A percentile compares a stretch with the other conserved stretches of the same genome.
Conservation (phyloP, 2,113 vertebrate genomes). For the Sminthopsis crassicaudata region DNA sequence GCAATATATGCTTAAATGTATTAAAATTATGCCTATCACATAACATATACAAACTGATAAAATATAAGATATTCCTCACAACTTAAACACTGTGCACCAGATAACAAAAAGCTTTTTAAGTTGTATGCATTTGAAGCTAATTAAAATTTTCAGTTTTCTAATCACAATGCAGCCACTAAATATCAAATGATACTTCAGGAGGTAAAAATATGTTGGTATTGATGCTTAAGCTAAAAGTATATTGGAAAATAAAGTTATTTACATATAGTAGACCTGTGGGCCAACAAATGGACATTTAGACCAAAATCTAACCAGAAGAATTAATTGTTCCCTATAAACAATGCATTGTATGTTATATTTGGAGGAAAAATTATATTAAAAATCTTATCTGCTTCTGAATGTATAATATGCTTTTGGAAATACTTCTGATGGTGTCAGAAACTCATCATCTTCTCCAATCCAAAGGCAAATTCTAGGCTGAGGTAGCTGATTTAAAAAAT, state of each 20-base stretch:
- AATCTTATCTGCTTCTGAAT: too few species aligned
- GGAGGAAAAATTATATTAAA: too few species aligned
- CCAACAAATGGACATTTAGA: background rate
- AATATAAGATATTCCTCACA: too few species aligned
- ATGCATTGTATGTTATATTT: background rate
- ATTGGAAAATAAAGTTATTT: background rate
- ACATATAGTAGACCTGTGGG: background rate
- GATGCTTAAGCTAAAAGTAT: background rate
- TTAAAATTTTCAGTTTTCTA: background rate
- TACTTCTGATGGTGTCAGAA: too few species aligned
- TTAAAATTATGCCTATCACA: background rate
- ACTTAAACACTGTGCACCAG: background rate
- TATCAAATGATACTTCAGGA: background rate
- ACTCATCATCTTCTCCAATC: background rate
- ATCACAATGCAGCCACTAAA: background rate
- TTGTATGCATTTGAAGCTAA: background rate
- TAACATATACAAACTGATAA: too few species aligned
- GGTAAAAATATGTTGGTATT: too few species aligned
- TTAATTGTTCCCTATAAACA: background rate
- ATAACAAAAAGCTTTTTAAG: background rate
- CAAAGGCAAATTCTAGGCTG: background rate
- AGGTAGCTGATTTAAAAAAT: background rate
- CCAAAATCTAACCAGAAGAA: background rate
- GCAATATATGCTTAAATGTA: background rate
- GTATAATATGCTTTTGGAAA: too few species aligned